Evolutionary conservation across 2,888 invertebrate species (phyloP).

Genomic region (Plagodis dolabraria): DNA sequence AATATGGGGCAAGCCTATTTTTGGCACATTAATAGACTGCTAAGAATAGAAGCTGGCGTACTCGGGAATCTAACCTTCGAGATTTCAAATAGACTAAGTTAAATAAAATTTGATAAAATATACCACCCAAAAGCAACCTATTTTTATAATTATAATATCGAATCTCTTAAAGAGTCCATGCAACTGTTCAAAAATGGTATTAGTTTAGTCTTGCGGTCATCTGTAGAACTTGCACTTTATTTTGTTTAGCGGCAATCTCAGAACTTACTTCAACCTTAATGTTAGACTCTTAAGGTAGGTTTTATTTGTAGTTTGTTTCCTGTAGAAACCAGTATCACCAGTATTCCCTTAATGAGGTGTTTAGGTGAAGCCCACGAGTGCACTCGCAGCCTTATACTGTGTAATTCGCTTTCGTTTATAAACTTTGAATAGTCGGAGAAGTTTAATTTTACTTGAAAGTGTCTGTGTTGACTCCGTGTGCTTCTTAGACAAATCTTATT

Average conservation of each 20-base stretch:
- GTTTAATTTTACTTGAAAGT: constrained; percentile 2
- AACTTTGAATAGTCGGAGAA: too few species aligned
- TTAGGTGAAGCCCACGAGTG: too few species aligned
- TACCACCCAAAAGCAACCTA: not conserved
- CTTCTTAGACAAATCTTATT: not conserved
- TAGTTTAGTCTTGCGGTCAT: constrained; percentile 18
- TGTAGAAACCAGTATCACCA: too few species aligned
- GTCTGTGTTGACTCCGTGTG: not conserved
- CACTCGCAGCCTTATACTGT: constrained; percentile 33
- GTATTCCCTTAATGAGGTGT: constrained; percentile 44
- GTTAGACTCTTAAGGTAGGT: not conserved
- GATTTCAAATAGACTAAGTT: too few species aligned
- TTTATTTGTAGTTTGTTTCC: not conserved
- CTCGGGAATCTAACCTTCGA: too few species aligned
- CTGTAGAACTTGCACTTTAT: constrained; percentile 4
- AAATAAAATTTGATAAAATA: too few species aligned
- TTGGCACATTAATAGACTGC: too few species aligned
- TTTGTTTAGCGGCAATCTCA: constrained; percentile 1
- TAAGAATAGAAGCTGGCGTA: too few species aligned
- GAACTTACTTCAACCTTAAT: constrained; percentile 6
- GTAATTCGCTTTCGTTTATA: constrained; percentile 44
- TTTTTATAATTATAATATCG: not conserved
- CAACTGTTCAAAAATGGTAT: constrained; percentile 15
- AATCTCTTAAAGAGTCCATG: not conserved
- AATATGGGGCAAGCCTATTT: too few species aligned